Base-by-base conservation (phyloP, 2,113 vertebrate genomes). In the Lophochroa leadbeateri region DNA sequence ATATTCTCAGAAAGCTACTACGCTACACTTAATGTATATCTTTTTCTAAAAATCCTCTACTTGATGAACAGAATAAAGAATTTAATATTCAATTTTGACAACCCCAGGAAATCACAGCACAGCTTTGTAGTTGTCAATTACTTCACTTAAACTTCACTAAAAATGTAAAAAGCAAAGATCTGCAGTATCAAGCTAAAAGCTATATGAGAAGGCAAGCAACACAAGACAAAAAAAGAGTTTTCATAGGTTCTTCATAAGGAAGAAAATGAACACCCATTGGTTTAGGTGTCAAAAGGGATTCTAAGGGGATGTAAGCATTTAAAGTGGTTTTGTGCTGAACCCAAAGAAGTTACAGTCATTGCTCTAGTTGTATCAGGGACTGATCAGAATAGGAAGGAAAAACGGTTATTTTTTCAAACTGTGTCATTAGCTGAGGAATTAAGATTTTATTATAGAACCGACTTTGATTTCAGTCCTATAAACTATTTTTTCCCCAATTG, bases 371-470 rank as follows among this genome's bases (percentile, higher is more conserved):
- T 39, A 3, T 31, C 20, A 86, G 15, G 23, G 18, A 52, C 27
- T 19, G 37, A 53, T 29, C 27, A 88, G n/a, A 75, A 52, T 19
- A 33, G 13, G 8, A 64, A 78, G 10, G 50, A 75, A 79, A 74
- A 28, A 7, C 18, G 11, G 2, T 8, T 1, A 0, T 14, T 47
- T 69, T 88, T 67, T 25, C 23, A 55, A 70, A 0, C 0, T 29
- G 13, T 44, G 19, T 47, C 31, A 39, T 11, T 16, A 83, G 24
- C 6, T 58, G 29, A 7, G 8, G 17, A 86, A 91, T 55, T 20
- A 79, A 52, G 17, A 25, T 65, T 46, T 82, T 64, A 16, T 41
- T 72, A 17, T 6, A 63, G 27, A 76, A 63, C 20, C 0, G 1
- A 47, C 13, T 44, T 41, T 37, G 11, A 65, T 47, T 92, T 78